Evolutionary conservation across 2,113 vertebrate genomes (phyloP), one percentile per base, ranked within the genome.

Genomic region (Epinephelus lanceolatus): DNA sequence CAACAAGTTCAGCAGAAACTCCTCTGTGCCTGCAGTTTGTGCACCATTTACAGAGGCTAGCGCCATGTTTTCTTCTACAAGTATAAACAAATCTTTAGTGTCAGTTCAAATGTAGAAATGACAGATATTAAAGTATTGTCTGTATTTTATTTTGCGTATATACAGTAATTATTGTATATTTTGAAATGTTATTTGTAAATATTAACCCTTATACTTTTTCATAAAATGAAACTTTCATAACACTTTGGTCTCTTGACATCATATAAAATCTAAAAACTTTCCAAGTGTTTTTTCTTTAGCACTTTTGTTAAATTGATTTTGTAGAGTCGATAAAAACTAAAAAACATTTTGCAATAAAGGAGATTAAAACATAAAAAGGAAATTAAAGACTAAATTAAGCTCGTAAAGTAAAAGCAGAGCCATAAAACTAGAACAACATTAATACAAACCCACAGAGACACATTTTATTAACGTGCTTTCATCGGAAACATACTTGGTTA

Each of bases 341-440:
- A 27, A 79, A 63, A 45, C 57, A 42, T 55, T 63, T 65, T 51
- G 21, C 76, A 76, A 5, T 66, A 6, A 76, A 33, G 17, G 21
- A 45, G 42, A 63, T 45, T 42, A 62, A 82, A 65, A 45, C 63
- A 63, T 78, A 65, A 79, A 78, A 57, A 51, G 42, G 71, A 71
- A 66, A 78, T 68, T 77, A 67, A 81, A 81, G 55, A 11, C 21
- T 42, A 27, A 74, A 74, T 71, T 33, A 80, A 37, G 52, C 52
- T 59, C 78, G 49, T 71, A 56, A 86, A 86, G 67, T 81, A 55
- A 72, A 67, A 72, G 71, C 49, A 14, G 30, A 62, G n/a, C 45
- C 19, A 33, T 70, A 60, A 80, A 84, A 73, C 53, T 23, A 17
- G 65, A 82, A 30, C 52, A 25, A 37, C 70, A 69, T 83, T 72